Base-by-base conservation (phyloP, 2,888 invertebrate genomes). In the Drosophila buzzatii region DNA sequence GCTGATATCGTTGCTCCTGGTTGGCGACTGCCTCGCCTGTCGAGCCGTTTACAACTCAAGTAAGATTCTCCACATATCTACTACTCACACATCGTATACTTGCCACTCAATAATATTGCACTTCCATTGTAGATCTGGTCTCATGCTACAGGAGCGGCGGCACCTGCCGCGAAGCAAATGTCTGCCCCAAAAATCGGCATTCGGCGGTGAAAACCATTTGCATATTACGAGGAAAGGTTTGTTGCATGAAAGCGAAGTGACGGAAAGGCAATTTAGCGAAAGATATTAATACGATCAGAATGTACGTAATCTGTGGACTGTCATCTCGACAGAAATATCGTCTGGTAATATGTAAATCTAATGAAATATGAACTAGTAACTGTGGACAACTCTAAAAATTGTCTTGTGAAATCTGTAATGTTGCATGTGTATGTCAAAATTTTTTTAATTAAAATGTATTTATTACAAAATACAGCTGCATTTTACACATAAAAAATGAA, bases 201-300 rank as follows among this genome's bases (percentile, higher is more conserved):
- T 14, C 72, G 3, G 4, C 1, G 2, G n/a, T 45, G 0, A 56
- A 10, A 56, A 70, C 72, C 7, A 52, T 44, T 35, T 70, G 70
- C 35, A 2, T 72, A 9, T 4, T 53, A 37, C 47, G 35, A 16
- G 42, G 49, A 10, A 70, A 70, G 20, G 20, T 70, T 27, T 70
- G 70, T 27, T 70, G 70, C 14, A 18, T 63, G 37, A 39, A 39
- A 6, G 6, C n/a, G 20, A n/a, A 14, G 10, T 23, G 23, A 37
- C 6, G 37, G 10, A 16, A 52, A 8, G 35, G 12, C n/a, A 20
- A 20, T 52, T 4, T 14, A 14, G 0, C 4, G 7, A 35, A 16
- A 9, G 20, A 14, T 35, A 20, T 18, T 14, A 7, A 18, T 14
- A 20, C 14, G 18, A 35, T 35, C 35, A 16, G 7, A 2, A 52